phyloP scores from a whole-genome alignment of 2,113 vertebrate species.

The Herpetotheres cachinnans region DNA sequence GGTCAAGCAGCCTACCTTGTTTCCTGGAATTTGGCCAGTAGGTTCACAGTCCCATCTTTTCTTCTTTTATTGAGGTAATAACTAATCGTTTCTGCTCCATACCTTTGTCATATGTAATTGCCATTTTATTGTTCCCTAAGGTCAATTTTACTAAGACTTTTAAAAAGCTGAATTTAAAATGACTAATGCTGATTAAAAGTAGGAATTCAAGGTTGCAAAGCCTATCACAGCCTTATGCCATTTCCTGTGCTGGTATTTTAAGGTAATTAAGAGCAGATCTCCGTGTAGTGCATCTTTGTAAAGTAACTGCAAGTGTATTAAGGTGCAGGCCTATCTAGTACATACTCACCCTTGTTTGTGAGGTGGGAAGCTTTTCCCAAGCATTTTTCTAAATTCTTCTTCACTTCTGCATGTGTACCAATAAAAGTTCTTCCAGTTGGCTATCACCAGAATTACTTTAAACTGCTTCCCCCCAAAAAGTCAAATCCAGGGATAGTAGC shows the following conservation, averaged over 20 bases:
- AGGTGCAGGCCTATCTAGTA: background rate
- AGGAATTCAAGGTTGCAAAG: constrained; percentile 57
- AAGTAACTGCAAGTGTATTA: constrained; percentile 26
- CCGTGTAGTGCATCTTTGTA: background rate
- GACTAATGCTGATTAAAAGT: constrained; percentile 62
- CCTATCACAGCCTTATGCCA: constrained; percentile 21
- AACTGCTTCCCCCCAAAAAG: background rate
- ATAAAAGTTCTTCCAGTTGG: background rate
- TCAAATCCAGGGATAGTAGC: background rate
- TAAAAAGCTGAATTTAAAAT: constrained; percentile 73
- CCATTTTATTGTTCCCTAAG: constrained; percentile 73
- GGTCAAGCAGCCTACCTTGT: constrained; percentile 14
- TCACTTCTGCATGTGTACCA: background rate
- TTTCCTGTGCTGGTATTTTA: constrained; percentile 66
- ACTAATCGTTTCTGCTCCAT: constrained; percentile 64
- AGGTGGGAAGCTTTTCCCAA: background rate
- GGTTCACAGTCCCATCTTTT: constrained; percentile 63
- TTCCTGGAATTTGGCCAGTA: constrained; percentile 43
- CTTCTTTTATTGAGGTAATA: constrained; percentile 70
- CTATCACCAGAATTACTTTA: background rate
- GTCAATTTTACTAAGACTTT: constrained; percentile 65
- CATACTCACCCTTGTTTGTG: background rate
- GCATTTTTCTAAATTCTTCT: background rate
- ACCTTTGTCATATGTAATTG: constrained; percentile 74
- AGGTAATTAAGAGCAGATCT: constrained; percentile 62